Evolutionary conservation across 2,888 invertebrate genomes (phyloP), one percentile per base, ranked within the genome.

Genomic region (Herminia tarsipennalis): DNA sequence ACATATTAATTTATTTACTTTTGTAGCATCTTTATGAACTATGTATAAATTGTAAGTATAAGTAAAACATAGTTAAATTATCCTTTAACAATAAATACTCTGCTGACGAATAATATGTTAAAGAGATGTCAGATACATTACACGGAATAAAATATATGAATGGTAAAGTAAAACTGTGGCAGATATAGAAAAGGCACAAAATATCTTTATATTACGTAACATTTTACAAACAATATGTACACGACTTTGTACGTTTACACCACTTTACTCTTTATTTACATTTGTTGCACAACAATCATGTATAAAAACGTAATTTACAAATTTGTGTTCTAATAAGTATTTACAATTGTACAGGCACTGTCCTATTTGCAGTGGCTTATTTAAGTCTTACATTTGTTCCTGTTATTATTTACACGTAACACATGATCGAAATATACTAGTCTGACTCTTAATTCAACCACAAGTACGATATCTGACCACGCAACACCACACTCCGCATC

Each of bases 231-330:
- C 43, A 63, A 57, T 69, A 70, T 70, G 41, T 63, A 65, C 60
- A 67, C 97, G 57, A 97, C 33, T 65, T 93, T 50, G 48, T 50
- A 56, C 24, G 42, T 32, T 49, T 16, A 37, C 40, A n/a, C 29
- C 29, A 43, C 29, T 40, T 41, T 16, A 43, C 22, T 44, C 3
- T 28, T 34, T 57, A 67, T 64, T 43, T 58, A 63, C 49, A 64
- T 47, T 13, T 28, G 12, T 20, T 44, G 37, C 41, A 45, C 37
- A 48, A 51, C 25, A 39, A 24, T 36, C 10, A 49, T 39, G 41
- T 49, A 30, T 21, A 28, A 36, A n/a, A 44, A 40, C 42, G 27
- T 36, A 50, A 34, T 44, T 58, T 55, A 67, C 36, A 57, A 39
- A 16, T 44, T 35, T 12, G 35, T 38, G 30, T 30, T 29, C 27